Evolutionary conservation across 1,140 invertebrate species (phyloP), one percentile per base, ranked within the genome.

Genomic region (Penaeus chinensis): DNA sequence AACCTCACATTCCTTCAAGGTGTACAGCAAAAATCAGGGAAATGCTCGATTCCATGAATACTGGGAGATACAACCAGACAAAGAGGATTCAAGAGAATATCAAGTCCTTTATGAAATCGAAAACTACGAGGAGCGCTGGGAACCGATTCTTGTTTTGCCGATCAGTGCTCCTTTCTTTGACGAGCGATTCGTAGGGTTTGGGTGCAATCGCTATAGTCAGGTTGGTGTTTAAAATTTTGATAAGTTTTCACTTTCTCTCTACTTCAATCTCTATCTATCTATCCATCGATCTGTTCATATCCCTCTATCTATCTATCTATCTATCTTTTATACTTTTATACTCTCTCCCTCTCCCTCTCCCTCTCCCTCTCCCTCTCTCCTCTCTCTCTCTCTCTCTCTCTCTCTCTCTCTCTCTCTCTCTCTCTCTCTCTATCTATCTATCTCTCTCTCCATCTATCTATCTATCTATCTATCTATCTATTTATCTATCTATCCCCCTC

Each of bases 111-210:
- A 85, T 63, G 77, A 78, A 20, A 85, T 85, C 65, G 62, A 66
- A 47, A 54, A 42, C 42, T 85, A 85, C 71, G 32, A 78, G 18
- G 74, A 85, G 42, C 77, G 20, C 71, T 85, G 84, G 84, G 84
- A 85, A 32, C 84, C 84, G 11, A 78, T 85, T 47, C 60, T 85
- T 8, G 74, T 85, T 20, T n/a, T 85, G 19, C 61, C 32, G 22
- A 37, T 24, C 27, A 85, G 20, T 13, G 84, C 84, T 60, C 84
- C 84, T 54, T 62, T 78, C 19, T 85, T 85, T 60, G 84, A 85
- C 32, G 84, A 85, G 60, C 69, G 84, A 19, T 85, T 78, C 20
- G 22, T 85, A 3, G 84, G 84, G n/a, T 85, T 47, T 37, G 84
- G 84, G 13, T 78, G 77, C 71, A 65, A 62, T 78, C 60, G 84